Conservation (phyloP, 2,797 vertebrate genomes). For the Pseudomugil tenellus region DNA sequence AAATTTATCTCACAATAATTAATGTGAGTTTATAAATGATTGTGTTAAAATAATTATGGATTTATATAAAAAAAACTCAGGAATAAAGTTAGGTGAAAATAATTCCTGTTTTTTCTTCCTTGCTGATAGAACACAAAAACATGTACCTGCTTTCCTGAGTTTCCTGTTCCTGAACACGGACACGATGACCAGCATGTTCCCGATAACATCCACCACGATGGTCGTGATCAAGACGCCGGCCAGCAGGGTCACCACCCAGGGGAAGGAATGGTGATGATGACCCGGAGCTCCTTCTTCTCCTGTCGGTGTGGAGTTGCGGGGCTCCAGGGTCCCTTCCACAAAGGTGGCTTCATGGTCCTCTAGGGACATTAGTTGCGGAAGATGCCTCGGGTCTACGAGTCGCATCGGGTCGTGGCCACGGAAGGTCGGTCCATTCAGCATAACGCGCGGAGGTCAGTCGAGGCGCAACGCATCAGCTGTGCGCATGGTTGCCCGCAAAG, state of each 20-base stretch:
- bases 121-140: neutral
- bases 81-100: neutral
- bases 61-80: neutral
- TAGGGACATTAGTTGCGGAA: conserved; percentile 74
- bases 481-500: conserved; percentile 30
- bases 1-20: neutral
- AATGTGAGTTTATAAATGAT: neutral
- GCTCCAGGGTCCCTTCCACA: conserved; percentile 62
- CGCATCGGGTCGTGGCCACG: conserved; percentile 52
- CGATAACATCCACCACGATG: conserved; percentile 86
- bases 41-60: neutral
- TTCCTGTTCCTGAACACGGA: conserved; percentile 89
- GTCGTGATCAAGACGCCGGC: conserved; percentile 86
- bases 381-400: conserved; percentile 65
- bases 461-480: neutral
- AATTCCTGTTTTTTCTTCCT: too few species aligned
- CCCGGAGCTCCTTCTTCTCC: conserved; percentile 55
- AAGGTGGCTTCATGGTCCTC: conserved; percentile 62
- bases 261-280: conserved; percentile 68
- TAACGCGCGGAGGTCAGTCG: conserved; percentile 28
- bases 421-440: conserved; percentile 55
- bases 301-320: conserved; percentile 55
- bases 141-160: conserved; percentile 86
- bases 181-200: conserved; percentile 87
- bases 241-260: conserved; percentile 80